Conservation (phyloP, 2,888 invertebrate genomes). For the Eledona agricola region DNA sequence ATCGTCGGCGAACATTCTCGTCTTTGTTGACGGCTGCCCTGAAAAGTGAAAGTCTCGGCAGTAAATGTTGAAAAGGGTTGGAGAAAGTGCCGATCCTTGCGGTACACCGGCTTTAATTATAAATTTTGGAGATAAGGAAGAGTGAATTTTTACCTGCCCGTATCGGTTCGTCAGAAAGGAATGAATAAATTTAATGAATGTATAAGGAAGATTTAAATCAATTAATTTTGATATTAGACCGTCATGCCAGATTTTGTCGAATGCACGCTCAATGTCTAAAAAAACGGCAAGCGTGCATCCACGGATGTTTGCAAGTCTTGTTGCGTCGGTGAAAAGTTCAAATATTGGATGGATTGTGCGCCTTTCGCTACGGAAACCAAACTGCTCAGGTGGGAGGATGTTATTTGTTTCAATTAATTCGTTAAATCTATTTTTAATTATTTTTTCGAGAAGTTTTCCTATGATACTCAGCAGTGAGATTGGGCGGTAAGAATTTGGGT, state of each 20-base stretch:
- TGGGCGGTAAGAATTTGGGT: constrained; percentile 23
- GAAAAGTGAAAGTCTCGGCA: constrained; percentile 31
- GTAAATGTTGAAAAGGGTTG: constrained; percentile 29
- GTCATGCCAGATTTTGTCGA: constrained; percentile 51
- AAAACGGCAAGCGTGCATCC: constrained; percentile 45
- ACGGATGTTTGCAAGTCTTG: constrained; percentile 44
- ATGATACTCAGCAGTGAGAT: constrained; percentile 17
- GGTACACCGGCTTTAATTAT: constrained; percentile 33
- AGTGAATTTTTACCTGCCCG: constrained; percentile 38
- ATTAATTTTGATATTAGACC: constrained; percentile 50
- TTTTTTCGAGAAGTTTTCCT: constrained; percentile 27
- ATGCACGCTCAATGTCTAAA: constrained; percentile 53
- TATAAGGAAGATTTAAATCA: constrained; percentile 36
- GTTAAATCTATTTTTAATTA: background rate
- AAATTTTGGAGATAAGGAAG: constrained; percentile 14
- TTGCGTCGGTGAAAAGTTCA: constrained; percentile 46
- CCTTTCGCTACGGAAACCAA: constrained; percentile 50
- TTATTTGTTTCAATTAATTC: constrained; percentile 7
- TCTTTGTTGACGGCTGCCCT: constrained; percentile 18
- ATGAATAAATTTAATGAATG: constrained; percentile 40
- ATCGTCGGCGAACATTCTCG: constrained; percentile 36
- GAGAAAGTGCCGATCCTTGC: constrained; percentile 29
- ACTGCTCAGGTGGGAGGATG: constrained; percentile 38
- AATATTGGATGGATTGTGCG: constrained; percentile 48
- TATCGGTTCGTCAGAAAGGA: constrained; percentile 44